Evolutionary conservation across 1,140 invertebrate species (phyloP).

Genomic region (Antheraea pernyi): DNA sequence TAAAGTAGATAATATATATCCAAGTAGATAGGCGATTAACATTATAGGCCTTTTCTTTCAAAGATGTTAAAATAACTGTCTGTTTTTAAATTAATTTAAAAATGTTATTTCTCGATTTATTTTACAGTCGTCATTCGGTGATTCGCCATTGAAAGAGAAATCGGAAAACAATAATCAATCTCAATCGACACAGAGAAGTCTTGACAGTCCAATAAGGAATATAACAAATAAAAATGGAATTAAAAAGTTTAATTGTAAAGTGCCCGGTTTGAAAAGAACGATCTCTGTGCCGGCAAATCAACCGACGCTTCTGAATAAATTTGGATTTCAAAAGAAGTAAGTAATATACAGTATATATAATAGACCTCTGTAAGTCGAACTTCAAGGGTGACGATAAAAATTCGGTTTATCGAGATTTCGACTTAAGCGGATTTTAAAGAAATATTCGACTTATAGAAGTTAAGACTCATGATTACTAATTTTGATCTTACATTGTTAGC

Average conservation of each 20-base stretch:
- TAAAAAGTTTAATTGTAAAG: conserved; percentile 44
- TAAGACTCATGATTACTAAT: too few relatives aligned
- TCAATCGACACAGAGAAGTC: not conserved
- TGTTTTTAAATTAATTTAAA: too few relatives aligned
- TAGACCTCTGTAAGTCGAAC: too few relatives aligned
- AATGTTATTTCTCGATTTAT: not conserved
- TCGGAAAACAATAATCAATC: not conserved
- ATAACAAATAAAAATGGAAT: conserved; percentile 14
- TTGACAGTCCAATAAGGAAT: not conserved
- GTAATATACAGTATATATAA: conserved; percentile 17
- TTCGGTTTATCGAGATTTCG: too few relatives aligned
- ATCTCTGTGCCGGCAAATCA: conserved; percentile 51
- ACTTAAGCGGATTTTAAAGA: too few relatives aligned
- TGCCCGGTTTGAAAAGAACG: conserved; percentile 49
- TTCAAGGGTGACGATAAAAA: too few relatives aligned
- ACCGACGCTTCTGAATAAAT: conserved; percentile 68
- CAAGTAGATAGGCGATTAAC: too few relatives aligned
- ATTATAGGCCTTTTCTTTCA: too few relatives aligned
- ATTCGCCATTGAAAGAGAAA: conserved; percentile 26
- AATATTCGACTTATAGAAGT: too few relatives aligned
- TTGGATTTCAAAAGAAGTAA: conserved; percentile 76
- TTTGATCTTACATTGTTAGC: too few relatives aligned
- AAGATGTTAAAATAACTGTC: too few relatives aligned
- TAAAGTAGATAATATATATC: too few relatives aligned
- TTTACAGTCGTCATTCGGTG: conserved; percentile 36